phyloP scores from a whole-genome alignment of 2,113 vertebrate species.

The Grammomys surdaster region DNA sequence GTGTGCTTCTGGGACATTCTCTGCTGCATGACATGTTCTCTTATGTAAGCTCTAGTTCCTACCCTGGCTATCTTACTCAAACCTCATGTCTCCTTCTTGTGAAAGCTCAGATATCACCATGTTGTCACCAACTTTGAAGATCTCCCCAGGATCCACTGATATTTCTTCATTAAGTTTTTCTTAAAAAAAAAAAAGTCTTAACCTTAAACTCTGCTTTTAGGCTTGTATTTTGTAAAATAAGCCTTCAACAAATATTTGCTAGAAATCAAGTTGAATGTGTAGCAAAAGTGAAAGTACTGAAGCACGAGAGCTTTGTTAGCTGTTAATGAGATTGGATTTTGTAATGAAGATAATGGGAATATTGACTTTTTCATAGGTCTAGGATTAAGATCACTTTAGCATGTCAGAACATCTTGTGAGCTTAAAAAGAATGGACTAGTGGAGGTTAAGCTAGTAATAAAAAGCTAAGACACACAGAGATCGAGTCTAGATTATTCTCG shows the following conservation, averaged over 20 bases:
- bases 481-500: background rate
- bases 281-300: background rate
- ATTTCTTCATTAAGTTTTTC: background rate
- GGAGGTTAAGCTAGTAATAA: background rate
- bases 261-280: background rate
- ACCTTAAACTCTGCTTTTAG: background rate
- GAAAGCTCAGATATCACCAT: background rate
- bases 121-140: background rate
- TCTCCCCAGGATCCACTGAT: background rate
- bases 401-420: background rate
- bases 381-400: background rate
- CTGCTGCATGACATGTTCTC: background rate
- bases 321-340: slow-evolving; percentile 1
- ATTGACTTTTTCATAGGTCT: background rate
- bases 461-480: background rate
- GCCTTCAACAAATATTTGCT: slow-evolving; percentile 18
- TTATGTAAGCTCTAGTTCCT: background rate
- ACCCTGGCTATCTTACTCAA: background rate
- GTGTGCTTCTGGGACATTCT: background rate
- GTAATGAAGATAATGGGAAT: background rate
- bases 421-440: background rate
- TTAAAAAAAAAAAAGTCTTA: background rate
- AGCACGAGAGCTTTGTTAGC: background rate
- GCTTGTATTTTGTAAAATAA: background rate
- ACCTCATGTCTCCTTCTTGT: background rate